A percentile compares a stretch with the other conserved stretches of the same genome.
Evolutionary conservation across 2,888 invertebrate species (phyloP).

Genomic region (Cylloceria caligata): DNA sequence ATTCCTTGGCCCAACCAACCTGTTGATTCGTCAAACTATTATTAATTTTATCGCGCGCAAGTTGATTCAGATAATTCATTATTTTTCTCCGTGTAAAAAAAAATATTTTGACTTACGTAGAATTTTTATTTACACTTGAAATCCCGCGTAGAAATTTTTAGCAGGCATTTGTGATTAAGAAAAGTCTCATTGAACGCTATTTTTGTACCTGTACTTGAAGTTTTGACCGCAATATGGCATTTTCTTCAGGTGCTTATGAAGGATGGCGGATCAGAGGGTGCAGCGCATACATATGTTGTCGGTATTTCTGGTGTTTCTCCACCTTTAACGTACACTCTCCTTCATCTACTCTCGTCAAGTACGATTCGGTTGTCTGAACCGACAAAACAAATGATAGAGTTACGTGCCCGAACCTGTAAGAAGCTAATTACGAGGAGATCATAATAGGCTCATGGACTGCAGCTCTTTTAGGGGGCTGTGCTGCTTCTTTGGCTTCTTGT

Average conservation of each 20-base stretch:
- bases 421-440: constrained; percentile 79
- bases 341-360: background rate
- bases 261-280: background rate
- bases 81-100: no score
- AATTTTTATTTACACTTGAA: no score
- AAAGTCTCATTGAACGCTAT: no score
- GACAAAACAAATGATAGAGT: constrained; percentile 31
- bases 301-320: background rate
- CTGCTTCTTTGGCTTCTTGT: constrained; percentile 42
- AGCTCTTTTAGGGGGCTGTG: constrained; percentile 67
- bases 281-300: background rate
- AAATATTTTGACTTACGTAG: no score
- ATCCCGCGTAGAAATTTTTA: no score
- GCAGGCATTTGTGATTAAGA: no score
- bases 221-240: background rate
- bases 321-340: background rate
- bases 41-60: no score
- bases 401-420: constrained; percentile 28
- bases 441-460: constrained; percentile 78
- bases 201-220: no score
- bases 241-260: background rate
- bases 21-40: no score
- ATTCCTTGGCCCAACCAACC: no score
- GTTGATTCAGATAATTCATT: no score
- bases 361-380: background rate